Conservation (phyloP, 2,797 vertebrate genomes). For the Podarcis lilfordi region DNA sequence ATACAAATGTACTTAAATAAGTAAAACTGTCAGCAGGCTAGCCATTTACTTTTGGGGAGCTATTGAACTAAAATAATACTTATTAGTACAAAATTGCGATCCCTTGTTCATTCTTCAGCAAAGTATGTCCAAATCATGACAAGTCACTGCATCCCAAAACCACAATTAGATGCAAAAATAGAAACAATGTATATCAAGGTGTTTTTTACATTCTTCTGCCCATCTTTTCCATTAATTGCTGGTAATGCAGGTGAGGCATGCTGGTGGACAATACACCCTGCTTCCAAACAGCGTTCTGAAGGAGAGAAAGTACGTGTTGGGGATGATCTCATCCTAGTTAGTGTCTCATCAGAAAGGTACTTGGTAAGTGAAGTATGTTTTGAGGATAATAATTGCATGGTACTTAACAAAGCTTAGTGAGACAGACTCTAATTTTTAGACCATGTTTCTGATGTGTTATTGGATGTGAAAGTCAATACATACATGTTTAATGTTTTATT, state of each 20-base stretch:
- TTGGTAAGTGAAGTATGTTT: slow-evolving; percentile 82
- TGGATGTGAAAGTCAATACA: no score
- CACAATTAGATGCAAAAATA: background rate
- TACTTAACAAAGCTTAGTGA: background rate
- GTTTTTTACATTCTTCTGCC: slow-evolving; percentile 16
- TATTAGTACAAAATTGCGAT: background rate
- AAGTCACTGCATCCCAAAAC: background rate
- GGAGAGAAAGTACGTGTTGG: slow-evolving; percentile 96
- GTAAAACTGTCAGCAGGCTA: background rate
- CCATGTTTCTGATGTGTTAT: no score
- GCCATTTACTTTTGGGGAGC: background rate
- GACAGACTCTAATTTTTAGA: background rate
- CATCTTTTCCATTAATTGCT: slow-evolving; percentile 4
- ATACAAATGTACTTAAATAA: background rate
- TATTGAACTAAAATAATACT: background rate
- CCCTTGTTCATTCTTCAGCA: background rate
- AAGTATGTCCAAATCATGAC: background rate
- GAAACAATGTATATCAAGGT: background rate
- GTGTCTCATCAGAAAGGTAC: slow-evolving; percentile 94
- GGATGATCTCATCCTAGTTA: slow-evolving; percentile 96
- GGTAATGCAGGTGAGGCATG: slow-evolving; percentile 88
- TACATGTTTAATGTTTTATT: no score
- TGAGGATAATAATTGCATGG: slow-evolving; percentile 41
- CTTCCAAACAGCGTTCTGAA: slow-evolving; percentile 95
- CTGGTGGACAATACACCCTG: slow-evolving; percentile 98